Evolutionary conservation across 2,797 vertebrate genomes (phyloP).

Genomic region (Myioborus melanocephalus): DNA sequence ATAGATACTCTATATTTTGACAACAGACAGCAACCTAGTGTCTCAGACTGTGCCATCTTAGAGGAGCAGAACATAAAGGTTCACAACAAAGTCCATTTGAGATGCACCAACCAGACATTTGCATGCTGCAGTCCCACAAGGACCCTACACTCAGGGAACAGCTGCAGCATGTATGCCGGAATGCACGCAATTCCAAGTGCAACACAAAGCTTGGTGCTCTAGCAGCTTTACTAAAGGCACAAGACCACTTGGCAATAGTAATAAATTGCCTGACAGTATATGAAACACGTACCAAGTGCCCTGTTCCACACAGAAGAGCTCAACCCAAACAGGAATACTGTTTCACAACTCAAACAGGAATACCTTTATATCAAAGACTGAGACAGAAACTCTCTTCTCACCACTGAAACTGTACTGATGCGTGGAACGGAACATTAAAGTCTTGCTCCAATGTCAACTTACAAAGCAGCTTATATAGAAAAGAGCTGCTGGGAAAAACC

Average conservation of each 20-base stretch:
- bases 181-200: not conserved
- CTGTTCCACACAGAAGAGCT: not conserved
- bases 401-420: not conserved
- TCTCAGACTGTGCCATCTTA: not conserved
- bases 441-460: not conserved
- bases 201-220: not conserved
- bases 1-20: not conserved
- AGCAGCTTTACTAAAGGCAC: not conserved
- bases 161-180: fast-evolving
- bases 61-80: not conserved
- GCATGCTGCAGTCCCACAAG: fast-evolving
- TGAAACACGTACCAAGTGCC: not conserved
- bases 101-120: not conserved
- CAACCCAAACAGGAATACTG: too few relatives aligned
- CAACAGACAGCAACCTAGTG: not conserved
- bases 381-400: not conserved
- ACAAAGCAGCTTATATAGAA: not conserved
- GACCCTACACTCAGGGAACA: not conserved
- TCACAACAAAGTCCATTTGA: not conserved
- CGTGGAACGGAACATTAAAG: not conserved
- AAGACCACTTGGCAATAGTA: not conserved
- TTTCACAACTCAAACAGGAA: not conserved
- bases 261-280: not conserved
- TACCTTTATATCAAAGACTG: not conserved
- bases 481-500: not conserved